Conservation (phyloP, 2,888 invertebrate species). For the Tuta absoluta region DNA sequence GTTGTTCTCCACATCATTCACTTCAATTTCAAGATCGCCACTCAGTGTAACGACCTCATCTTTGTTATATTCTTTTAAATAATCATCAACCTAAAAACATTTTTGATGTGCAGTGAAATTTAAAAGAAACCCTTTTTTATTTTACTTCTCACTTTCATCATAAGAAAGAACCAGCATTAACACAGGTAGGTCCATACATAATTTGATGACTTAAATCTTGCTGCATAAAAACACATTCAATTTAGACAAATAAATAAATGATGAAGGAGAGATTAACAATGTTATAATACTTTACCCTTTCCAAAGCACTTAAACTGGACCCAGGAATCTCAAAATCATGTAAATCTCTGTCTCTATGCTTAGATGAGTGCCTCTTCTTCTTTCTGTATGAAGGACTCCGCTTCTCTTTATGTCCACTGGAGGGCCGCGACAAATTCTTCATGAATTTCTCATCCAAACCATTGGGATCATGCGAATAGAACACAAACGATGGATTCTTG, state of each 20-base stretch:
- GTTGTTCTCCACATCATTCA: slow-evolving; percentile 73
- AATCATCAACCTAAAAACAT: slow-evolving; percentile 70
- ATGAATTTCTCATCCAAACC: slow-evolving; percentile 72
- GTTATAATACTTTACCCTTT: slow-evolving; percentile 55
- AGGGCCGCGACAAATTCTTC: slow-evolving; percentile 70
- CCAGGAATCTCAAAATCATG: slow-evolving; percentile 78
- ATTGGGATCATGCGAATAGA: slow-evolving; percentile 77
- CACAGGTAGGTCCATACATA: too few relatives aligned
- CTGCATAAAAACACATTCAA: not conserved
- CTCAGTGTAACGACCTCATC: slow-evolving; percentile 76
- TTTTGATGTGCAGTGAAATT: not conserved
- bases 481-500: slow-evolving; percentile 74
- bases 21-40: slow-evolving; percentile 76
- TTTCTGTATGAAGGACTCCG: slow-evolving; percentile 74
- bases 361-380: slow-evolving; percentile 74
- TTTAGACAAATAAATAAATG: not conserved
- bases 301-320: slow-evolving; percentile 76
- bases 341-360: slow-evolving; percentile 69
- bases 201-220: too few relatives aligned
- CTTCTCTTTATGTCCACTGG: slow-evolving; percentile 76
- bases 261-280: slow-evolving; percentile 14
- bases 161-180: too few relatives aligned
- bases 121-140: not conserved
- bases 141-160: too few relatives aligned
- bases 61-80: slow-evolving; percentile 76